phyloP scores from a whole-genome alignment of 2,888 invertebrate species.

The Cryptocheilus praepositus region DNA sequence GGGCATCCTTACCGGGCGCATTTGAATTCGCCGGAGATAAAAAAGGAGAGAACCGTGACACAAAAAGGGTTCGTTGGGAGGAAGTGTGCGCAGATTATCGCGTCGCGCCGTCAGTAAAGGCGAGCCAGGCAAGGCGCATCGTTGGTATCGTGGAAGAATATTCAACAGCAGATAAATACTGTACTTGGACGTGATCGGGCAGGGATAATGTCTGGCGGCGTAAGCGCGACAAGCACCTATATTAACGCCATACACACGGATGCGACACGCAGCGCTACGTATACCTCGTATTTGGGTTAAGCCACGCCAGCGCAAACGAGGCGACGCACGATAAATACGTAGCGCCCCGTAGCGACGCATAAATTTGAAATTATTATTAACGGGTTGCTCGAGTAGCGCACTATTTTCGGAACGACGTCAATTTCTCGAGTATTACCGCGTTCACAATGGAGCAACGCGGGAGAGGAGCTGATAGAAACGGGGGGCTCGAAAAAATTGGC shows the following conservation, averaged over 20 bases:
- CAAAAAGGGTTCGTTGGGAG: background rate
- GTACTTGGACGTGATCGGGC: background rate
- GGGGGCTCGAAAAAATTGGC: too few relatives aligned
- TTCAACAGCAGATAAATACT: conserved; percentile 12
- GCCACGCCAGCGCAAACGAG: conserved; percentile 33
- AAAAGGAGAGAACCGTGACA: conserved; percentile 1
- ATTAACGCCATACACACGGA: background rate
- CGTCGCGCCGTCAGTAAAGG: too few relatives aligned
- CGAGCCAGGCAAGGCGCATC: background rate
- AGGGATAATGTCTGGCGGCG: conserved; percentile 20
- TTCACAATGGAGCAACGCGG: background rate
- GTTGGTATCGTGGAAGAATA: conserved; percentile 4
- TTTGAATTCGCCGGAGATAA: background rate
- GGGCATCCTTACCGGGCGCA: too few relatives aligned
- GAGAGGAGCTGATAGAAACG: background rate
- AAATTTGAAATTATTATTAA: conserved; percentile 47
- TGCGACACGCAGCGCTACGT: background rate
- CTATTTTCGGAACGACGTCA: conserved; percentile 15
- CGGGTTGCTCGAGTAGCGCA: conserved; percentile 19
- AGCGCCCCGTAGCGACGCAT: conserved; percentile 30
- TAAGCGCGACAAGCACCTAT: conserved; percentile 11
- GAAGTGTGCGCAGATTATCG: conserved; percentile 2
- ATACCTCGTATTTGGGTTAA: conserved; percentile 41
- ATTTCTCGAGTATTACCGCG: conserved; percentile 2
- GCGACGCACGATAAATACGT: conserved; percentile 39